phyloP scores from a whole-genome alignment of 1,140 invertebrate genomes.

The Eurosta solidaginis region DNA sequence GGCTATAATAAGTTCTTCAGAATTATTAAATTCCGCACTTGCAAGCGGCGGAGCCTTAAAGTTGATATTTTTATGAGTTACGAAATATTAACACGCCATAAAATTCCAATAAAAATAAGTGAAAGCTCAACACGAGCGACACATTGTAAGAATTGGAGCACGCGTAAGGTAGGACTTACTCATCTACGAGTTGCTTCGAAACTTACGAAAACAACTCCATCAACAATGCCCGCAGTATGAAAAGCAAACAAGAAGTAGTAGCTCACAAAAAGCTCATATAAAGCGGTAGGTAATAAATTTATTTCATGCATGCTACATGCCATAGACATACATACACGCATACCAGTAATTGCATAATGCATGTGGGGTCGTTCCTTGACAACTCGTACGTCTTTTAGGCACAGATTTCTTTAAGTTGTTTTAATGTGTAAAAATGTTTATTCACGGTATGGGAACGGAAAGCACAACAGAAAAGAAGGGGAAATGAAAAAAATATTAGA shows the following conservation, averaged over 20 bases:
- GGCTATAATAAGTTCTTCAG: too few species aligned
- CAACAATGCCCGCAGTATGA: neutral
- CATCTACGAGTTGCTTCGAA: neutral
- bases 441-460: too few species aligned
- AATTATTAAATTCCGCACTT: too few species aligned
- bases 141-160: neutral
- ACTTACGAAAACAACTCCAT: neutral
- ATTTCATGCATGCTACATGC: constrained; percentile 2
- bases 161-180: neutral
- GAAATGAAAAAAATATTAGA: too few species aligned
- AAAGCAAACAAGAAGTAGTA: too few species aligned
- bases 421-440: too few species aligned
- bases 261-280: neutral
- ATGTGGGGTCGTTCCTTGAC: too few species aligned
- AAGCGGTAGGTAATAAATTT: neutral
- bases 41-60: neutral
- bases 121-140: neutral
- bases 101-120: neutral
- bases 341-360: too few species aligned
- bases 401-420: too few species aligned
- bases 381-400: too few species aligned
- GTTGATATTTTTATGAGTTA: constrained; percentile 15
- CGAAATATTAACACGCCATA: constrained; percentile 19
- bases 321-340: neutral
- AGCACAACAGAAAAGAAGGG: too few species aligned